Evolutionary conservation across 2,113 vertebrate genomes (phyloP).

Genomic region (Chrysochloris asiatica): DNA sequence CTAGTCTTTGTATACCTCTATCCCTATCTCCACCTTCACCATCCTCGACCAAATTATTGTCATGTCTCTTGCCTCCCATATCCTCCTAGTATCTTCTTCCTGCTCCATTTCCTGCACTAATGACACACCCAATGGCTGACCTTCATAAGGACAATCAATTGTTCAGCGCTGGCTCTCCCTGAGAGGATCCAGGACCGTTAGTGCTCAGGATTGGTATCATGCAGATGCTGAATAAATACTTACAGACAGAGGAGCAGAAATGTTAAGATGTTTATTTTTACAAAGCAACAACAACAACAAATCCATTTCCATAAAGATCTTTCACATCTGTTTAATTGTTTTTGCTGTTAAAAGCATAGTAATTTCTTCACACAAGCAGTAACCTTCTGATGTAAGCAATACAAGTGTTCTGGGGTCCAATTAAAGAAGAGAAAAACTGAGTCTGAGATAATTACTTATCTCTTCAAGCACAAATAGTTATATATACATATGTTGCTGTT

Average conservation of each 20-base stretch:
- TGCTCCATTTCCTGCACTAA: no score
- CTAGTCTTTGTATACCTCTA: neutral
- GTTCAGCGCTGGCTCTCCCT: neutral
- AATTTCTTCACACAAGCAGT: neutral
- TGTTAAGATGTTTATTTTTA: neutral
- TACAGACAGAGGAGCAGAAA: neutral
- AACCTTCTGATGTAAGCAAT: neutral
- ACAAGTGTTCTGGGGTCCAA: conserved; percentile 8
- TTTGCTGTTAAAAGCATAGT: conserved; percentile 11
- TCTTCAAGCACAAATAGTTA: conserved; percentile 21
- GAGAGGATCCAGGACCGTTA: neutral
- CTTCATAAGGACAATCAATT: neutral
- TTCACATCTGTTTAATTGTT: conserved; percentile 17
- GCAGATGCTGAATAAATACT: neutral
- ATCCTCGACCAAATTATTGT: neutral
- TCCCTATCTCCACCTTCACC: neutral
- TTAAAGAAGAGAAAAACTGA: conserved; percentile 10
- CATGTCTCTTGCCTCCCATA: neutral
- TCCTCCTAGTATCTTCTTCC: neutral
- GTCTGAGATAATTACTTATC: neutral
- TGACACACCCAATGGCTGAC: neutral
- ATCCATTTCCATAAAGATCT: neutral
- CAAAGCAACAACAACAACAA: no score
- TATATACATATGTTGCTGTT: no score
- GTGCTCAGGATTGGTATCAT: neutral